phyloP scores from a whole-genome alignment of 1,140 invertebrate species.

The Tetramorium alpestre region DNA sequence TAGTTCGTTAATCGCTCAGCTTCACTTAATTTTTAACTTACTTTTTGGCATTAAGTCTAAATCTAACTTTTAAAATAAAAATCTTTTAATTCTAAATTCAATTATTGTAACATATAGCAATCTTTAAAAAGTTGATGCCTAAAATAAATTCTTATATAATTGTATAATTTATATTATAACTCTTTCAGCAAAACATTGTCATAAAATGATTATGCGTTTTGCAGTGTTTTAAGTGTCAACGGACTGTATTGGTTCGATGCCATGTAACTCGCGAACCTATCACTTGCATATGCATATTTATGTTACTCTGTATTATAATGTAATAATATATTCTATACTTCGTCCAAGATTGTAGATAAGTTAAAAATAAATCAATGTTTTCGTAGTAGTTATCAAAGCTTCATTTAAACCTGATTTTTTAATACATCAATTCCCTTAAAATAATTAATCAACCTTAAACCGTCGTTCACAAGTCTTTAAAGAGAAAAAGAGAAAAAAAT shows the following conservation, averaged over 20 bases:
- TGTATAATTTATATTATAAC: too few relatives aligned
- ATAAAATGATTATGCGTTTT: too few relatives aligned
- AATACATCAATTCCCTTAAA: background rate
- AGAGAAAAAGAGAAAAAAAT: background rate
- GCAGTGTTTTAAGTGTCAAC: background rate
- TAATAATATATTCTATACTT: constrained; percentile 80
- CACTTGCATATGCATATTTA: constrained; percentile 63
- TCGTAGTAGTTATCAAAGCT: constrained; percentile 61
- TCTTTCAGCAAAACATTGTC: too few relatives aligned
- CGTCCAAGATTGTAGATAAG: constrained; percentile 78
- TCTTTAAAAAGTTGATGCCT: too few relatives aligned
- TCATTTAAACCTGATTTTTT: background rate
- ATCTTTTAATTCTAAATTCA: too few relatives aligned
- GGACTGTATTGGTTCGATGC: constrained; percentile 44
- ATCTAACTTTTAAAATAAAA: too few relatives aligned
- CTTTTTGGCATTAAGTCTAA: too few relatives aligned
- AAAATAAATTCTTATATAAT: too few relatives aligned
- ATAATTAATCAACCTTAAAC: background rate
- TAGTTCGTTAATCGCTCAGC: too few relatives aligned
- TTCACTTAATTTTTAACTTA: too few relatives aligned
- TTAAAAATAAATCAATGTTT: constrained; percentile 81
- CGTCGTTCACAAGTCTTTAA: background rate
- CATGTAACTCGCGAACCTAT: constrained; percentile 54
- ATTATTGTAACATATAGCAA: too few relatives aligned
- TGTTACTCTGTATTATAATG: constrained; percentile 76